Evolutionary conservation across 2,797 vertebrate genomes (phyloP), one percentile per base, ranked within the genome.

Genomic region (Typhlichthys subterraneus): DNA sequence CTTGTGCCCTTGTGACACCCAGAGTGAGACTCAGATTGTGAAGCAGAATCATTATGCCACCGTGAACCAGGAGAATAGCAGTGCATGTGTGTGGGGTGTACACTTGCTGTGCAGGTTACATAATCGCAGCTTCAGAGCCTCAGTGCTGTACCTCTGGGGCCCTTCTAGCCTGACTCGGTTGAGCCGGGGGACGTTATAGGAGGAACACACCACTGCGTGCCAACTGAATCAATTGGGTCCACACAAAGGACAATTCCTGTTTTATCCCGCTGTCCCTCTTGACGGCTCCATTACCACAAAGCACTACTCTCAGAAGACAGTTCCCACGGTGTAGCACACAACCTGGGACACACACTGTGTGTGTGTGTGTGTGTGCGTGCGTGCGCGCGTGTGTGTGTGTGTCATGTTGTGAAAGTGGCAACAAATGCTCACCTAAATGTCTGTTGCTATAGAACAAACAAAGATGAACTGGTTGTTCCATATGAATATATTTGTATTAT

Each of bases 241-340:
- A 61, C 68, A 73, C 8, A 31, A 70, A 29, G 75, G 71, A 88
- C 85, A 87, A 81, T 88, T 83, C 72, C 45, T 59, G 78, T 81
- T 86, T 79, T 83, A 84, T 83, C 67, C 72, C 2, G 12, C 63
- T 64, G 65, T 82, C 76, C 71, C 84, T 72, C 62, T 62, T 65
- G 72, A 77, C 65, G 53, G 65, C 72, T 79, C 69, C 57, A 58
- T 60, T 61, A 48, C 67, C 61, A 83, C 87, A 87, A 83, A 85
- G 73, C 23, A 7, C 63, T 51, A 56, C 65, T 79, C 69, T 77
- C 63, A 42, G 4, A 42, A 2, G 57, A 67, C 17, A 65, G 77
- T 92, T 91, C 90, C 88, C 90, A 90, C 88, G 84, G 68, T 84
- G 54, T 4, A 9, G 23, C 50, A 53, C 49, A 66, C 65, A 70